Evolutionary conservation across 2,888 invertebrate species (phyloP).

Genomic region (Saturnia pavonia): DNA sequence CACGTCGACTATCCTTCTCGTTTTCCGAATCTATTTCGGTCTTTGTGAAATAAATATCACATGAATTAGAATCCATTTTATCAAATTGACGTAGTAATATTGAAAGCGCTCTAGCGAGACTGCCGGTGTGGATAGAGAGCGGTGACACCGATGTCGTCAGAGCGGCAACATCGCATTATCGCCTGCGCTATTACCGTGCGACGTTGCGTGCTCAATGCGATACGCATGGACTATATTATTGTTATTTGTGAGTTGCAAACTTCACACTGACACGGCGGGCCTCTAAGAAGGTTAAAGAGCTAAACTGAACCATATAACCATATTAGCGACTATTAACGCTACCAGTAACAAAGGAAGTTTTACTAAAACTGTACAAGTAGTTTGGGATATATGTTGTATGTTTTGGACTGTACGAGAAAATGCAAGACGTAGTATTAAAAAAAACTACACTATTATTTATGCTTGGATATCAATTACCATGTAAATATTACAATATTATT

Average conservation of each 20-base stretch:
- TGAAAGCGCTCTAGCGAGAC: conserved; percentile 74
- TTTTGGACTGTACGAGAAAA: background rate
- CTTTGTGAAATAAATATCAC: conserved; percentile 60
- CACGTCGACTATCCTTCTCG: conserved; percentile 44
- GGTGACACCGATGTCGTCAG: conserved; percentile 65
- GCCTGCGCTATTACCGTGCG: conserved; percentile 28
- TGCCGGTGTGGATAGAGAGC: conserved; percentile 58
- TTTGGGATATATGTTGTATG: too few species aligned
- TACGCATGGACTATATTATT: conserved; percentile 32
- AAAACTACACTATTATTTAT: too few species aligned
- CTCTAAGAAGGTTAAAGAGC: conserved; percentile 51
- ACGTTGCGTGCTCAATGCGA: conserved; percentile 45
- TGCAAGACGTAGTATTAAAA: too few species aligned
- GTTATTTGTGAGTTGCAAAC: conserved; percentile 36
- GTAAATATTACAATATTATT: too few species aligned
- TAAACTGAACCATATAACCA: conserved; percentile 44
- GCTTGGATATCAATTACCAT: too few species aligned
- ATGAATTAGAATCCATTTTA: conserved; percentile 65
- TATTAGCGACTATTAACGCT: conserved; percentile 59
- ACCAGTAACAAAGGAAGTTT: conserved; percentile 48
- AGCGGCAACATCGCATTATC: conserved; percentile 62
- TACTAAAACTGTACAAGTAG: conserved; percentile 22
- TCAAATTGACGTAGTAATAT: conserved; percentile 52
- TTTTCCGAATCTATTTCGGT: conserved; percentile 59
- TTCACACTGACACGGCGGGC: conserved; percentile 33